These are phyloP conservation scores for Minunthozetes semirufus DNA, from an alignment of 2,888 invertebrate genomes.

Conservation along the genomic window DNA sequence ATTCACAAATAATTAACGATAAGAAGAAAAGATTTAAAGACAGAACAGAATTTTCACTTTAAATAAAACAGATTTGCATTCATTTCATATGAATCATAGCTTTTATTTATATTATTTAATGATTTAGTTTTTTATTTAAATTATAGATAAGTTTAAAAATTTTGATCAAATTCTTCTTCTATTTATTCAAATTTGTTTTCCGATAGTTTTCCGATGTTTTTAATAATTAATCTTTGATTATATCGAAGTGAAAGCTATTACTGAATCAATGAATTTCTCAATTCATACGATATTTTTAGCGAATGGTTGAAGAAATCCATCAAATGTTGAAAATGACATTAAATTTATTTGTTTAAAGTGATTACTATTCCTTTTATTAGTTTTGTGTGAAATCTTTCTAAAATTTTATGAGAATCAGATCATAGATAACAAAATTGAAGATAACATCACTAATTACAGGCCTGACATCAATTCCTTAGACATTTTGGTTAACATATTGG, in stretches of 20 bases:
- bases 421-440: not conserved
- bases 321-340: not conserved
- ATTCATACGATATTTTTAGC: no score
- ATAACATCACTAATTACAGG: not conserved
- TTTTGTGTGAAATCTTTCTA: conserved; percentile 8
- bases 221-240: no score
- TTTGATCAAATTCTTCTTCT: not conserved
- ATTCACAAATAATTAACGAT: conserved; percentile 16
- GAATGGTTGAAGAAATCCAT: not conserved
- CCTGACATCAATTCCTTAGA: not conserved
- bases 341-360: conserved; percentile 19
- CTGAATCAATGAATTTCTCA: no score
- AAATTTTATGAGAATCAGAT: not conserved
- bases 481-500: not conserved
- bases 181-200: no score
- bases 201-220: no score
- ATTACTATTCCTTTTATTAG: not conserved
- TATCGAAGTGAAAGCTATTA: no score
- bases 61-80: conserved; percentile 30
- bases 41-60: not conserved
- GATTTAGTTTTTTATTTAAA: not conserved
- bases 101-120: not conserved
- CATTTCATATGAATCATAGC: not conserved
- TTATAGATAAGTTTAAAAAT: no score
- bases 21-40: not conserved